phyloP scores from a whole-genome alignment of 2,888 invertebrate species.

The Drosophila rellima region DNA sequence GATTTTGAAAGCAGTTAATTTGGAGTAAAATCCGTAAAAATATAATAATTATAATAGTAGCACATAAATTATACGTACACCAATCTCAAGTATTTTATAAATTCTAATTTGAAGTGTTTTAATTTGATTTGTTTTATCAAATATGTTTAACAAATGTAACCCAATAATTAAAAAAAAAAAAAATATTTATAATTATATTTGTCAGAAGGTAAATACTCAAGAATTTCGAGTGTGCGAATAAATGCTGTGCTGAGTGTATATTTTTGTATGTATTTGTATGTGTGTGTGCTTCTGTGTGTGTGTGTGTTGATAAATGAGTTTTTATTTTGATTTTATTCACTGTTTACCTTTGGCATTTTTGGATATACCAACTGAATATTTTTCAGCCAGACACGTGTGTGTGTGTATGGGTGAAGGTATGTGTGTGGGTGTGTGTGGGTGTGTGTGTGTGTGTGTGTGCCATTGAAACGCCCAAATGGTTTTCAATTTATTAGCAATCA shows the following conservation, averaged over 20 bases:
- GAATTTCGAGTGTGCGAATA: neutral
- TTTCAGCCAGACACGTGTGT: slow-evolving; percentile 12
- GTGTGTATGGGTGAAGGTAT: slow-evolving; percentile 15
- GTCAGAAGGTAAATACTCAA: too few species aligned
- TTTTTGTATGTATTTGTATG: slow-evolving; percentile 6
- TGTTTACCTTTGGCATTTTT: slow-evolving; percentile 48
- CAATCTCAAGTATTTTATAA: too few species aligned
- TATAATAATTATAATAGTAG: too few species aligned
- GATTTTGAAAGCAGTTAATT: too few species aligned
- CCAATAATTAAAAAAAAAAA: too few species aligned
- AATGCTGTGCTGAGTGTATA: slow-evolving; percentile 8
- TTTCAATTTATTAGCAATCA: slow-evolving; percentile 71
- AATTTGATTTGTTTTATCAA: too few species aligned
- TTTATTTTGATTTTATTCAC: slow-evolving; percentile 74
- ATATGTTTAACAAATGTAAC: too few species aligned
- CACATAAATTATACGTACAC: too few species aligned
- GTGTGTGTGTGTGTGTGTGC: slow-evolving; percentile 17
- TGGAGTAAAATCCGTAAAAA: too few species aligned
- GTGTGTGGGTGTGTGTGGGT: neutral
- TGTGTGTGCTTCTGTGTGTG: slow-evolving; percentile 9
- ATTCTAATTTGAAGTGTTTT: too few species aligned
- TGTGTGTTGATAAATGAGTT: slow-evolving; percentile 71
- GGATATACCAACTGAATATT: slow-evolving; percentile 24
- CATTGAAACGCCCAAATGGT: slow-evolving; percentile 45
- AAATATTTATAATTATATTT: too few species aligned